Evolutionary conservation across 2,797 vertebrate genomes (phyloP).

Genomic region (Premnoplex brunnescens): DNA sequence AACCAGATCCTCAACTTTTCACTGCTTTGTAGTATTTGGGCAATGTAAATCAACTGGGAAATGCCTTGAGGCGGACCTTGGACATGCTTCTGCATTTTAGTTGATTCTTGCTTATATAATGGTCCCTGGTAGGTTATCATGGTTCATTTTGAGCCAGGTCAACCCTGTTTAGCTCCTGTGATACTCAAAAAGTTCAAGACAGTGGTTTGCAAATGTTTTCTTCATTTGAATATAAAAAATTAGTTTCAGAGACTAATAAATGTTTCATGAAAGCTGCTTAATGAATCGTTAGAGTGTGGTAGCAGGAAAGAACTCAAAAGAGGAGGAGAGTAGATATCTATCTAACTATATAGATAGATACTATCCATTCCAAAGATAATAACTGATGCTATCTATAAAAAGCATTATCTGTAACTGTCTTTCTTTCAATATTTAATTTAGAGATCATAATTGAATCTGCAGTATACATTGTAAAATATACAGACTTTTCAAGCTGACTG

Average conservation of each 20-base stretch:
- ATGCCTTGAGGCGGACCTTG: background rate
- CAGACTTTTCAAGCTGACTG: background rate
- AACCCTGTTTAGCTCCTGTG: background rate
- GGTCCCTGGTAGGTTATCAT: background rate
- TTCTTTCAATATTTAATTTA: conserved; percentile 12
- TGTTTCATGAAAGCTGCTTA: background rate
- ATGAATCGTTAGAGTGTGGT: background rate
- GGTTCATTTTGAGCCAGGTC: background rate
- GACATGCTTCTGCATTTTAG: background rate
- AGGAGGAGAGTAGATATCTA: background rate
- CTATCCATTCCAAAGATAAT: conserved; percentile 8
- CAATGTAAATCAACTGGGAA: background rate
- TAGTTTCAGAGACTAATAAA: background rate
- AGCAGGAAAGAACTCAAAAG: background rate
- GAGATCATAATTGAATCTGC: background rate
- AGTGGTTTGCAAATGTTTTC: background rate
- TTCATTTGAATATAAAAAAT: background rate
- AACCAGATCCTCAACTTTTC: background rate
- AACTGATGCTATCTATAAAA: conserved; percentile 37
- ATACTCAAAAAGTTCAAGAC: background rate
- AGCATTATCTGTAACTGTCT: background rate
- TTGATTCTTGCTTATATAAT: background rate
- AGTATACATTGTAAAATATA: background rate
- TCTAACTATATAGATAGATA: background rate
- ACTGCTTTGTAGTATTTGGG: background rate